These are phyloP conservation scores for Tolmerus cingulatus DNA, from an alignment of 2,888 invertebrate species.

Conservation along the genomic window DNA sequence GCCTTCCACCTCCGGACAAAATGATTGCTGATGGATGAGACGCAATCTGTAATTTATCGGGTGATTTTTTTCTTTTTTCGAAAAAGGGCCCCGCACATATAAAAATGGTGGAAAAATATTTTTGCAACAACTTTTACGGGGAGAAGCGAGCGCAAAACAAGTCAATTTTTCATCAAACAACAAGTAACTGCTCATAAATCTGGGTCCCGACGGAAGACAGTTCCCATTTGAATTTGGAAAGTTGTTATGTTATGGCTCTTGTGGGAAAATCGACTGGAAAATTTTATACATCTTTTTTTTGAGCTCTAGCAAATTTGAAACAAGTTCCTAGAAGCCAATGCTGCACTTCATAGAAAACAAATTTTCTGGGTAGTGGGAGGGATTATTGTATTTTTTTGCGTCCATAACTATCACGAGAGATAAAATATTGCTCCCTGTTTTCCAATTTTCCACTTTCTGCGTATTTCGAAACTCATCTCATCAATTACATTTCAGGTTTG, in stretches of 20 bases:
- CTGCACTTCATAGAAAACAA: background rate
- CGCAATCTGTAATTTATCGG: constrained; percentile 46
- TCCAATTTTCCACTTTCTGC: background rate
- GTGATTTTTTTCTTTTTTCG: background rate
- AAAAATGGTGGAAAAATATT: background rate
- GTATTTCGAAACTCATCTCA: background rate
- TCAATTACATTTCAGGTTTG: background rate
- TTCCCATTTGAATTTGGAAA: background rate
- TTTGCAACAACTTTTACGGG: constrained; percentile 13
- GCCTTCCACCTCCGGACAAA: background rate
- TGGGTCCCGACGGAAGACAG: background rate
- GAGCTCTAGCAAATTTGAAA: background rate
- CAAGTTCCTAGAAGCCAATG: background rate
- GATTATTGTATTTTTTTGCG: background rate
- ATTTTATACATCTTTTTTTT: background rate
- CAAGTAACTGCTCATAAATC: background rate
- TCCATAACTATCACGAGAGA: background rate
- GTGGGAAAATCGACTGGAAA: background rate
- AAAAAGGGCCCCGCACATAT: background rate
- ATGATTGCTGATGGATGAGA: constrained; percentile 45
- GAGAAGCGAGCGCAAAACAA: background rate
- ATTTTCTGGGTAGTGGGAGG: background rate
- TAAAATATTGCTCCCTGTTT: background rate
- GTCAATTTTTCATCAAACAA: constrained; percentile 27
- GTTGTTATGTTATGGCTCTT: background rate